Evolutionary conservation across 2,888 invertebrate species (phyloP).

Genomic region (Petrophora chlorosata): DNA sequence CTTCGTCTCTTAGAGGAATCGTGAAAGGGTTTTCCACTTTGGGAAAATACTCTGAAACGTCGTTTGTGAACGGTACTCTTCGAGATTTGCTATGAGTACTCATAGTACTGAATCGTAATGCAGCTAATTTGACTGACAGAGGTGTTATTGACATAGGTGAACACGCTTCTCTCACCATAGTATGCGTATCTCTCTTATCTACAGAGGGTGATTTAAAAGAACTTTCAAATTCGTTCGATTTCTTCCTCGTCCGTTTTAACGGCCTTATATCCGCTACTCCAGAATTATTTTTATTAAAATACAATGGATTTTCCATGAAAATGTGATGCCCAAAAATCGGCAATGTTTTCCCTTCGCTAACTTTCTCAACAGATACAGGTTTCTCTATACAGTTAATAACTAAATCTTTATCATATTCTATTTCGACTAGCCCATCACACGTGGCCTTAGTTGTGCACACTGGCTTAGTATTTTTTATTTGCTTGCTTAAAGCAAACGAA

Average conservation of each 20-base stretch:
- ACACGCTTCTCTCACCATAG: constrained; percentile 72
- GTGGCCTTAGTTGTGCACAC: constrained; percentile 72
- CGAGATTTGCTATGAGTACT: constrained; percentile 69
- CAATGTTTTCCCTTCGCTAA: constrained; percentile 68
- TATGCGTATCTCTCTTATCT: constrained; percentile 70
- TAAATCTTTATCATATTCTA: constrained; percentile 81
- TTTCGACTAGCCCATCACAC: constrained; percentile 81
- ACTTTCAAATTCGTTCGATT: constrained; percentile 76
- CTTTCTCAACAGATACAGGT: constrained; percentile 52
- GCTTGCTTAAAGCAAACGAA: constrained; percentile 54
- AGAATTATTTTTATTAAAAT: constrained; percentile 73
- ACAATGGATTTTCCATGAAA: constrained; percentile 77
- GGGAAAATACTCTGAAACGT: constrained; percentile 79
- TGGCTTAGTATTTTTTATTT: constrained; percentile 47
- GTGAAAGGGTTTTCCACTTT: constrained; percentile 75
- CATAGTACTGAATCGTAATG: constrained; percentile 82
- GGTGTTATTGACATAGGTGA: constrained; percentile 83
- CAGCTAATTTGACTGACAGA: constrained; percentile 84
- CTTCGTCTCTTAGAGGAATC: constrained; percentile 72
- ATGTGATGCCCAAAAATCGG: constrained; percentile 79
- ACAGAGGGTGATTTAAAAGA: constrained; percentile 75
- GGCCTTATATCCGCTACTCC: constrained; percentile 64
- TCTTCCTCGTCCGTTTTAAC: constrained; percentile 73
- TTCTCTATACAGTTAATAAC: constrained; percentile 73
- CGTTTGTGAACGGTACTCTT: constrained; percentile 58